phyloP scores from a whole-genome alignment of 2,113 vertebrate species.

The Mobula birostris region DNA sequence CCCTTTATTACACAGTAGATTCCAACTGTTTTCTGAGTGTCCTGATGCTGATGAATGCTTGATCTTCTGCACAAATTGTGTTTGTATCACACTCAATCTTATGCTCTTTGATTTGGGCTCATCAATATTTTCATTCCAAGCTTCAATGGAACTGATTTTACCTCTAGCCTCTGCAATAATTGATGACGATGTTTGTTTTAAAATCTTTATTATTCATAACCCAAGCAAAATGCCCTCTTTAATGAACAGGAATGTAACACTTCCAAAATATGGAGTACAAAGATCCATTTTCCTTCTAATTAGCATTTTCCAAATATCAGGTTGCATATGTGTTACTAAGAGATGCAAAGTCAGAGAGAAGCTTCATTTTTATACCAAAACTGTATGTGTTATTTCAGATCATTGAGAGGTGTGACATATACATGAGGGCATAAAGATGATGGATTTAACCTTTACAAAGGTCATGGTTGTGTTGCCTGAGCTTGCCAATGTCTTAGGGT shows the following conservation, averaged over 20 bases:
- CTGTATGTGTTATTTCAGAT: not conserved
- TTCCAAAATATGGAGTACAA: not conserved
- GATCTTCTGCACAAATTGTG: not conserved
- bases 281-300: not conserved
- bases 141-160: not conserved
- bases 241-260: not conserved
- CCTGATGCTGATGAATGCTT: not conserved
- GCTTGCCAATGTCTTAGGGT: not conserved
- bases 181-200: not conserved
- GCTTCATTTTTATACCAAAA: not conserved
- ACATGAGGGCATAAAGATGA: conserved; percentile 26
- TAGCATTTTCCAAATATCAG: conserved; percentile 14
- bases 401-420: not conserved
- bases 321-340: conserved; percentile 12
- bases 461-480: not conserved
- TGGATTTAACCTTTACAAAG: conserved; percentile 33
- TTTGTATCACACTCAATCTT: not conserved
- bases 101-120: not conserved
- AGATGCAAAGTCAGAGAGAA: conserved; percentile 4
- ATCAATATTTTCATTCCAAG: conserved; percentile 4
- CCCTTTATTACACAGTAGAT: not conserved
- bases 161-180: not conserved
- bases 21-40: not conserved
- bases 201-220: not conserved
- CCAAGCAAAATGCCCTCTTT: not conserved